Evolutionary conservation across 1,140 invertebrate species (phyloP), one percentile per base, ranked within the genome.

Genomic region (Drosophila asahinai): DNA sequence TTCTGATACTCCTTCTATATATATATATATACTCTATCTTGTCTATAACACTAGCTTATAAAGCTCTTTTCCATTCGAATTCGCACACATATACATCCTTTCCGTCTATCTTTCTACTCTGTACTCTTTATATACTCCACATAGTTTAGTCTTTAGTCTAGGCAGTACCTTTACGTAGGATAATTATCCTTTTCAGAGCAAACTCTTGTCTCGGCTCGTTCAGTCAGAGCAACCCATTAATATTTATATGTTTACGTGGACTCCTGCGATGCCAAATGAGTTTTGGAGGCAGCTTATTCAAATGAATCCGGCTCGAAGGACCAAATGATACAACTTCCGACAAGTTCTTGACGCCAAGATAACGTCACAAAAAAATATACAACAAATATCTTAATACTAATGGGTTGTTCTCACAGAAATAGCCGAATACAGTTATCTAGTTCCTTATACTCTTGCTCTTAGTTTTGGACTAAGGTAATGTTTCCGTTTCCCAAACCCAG

Each of bases 41-140:
- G 57, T 81, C 79, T 66, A 73, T 77, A 78, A 79, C 76, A 64
- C 59, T 59, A 59, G 55, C 65, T 80, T 80, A 81, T 64, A 52
- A 64, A 64, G 33, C 52, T 66, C 43, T 47, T 45, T 47, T 47
- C 40, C 66, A 77, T 66, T 73, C 45, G 66, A 73, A 38, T 22
- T 73, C 30, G 52, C 70, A 71, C 80, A 77, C 43, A 51, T 45
- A 42, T 43, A 36, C 45, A 49, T 62, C 49, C 55, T 22, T 51
- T 25, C 42, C 59, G 54, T 62, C 9, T 54, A 25, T 63, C 14
- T 48, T 27, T 54, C 57, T 48, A 38, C 5, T 48, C 62, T 48
- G 27, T 73, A n/a, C 22, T 15, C 30, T 54, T n/a, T 22, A 47
- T 55, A 55, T 55, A 15, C 19, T 55, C 33, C 14, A 55, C 19